Percentiles rank a stretch among this genome's conserved stretches.
These are phyloP conservation scores for Sesamia nonagrioides DNA, from an alignment of 1,140 invertebrate species.

Conservation along the genomic window DNA sequence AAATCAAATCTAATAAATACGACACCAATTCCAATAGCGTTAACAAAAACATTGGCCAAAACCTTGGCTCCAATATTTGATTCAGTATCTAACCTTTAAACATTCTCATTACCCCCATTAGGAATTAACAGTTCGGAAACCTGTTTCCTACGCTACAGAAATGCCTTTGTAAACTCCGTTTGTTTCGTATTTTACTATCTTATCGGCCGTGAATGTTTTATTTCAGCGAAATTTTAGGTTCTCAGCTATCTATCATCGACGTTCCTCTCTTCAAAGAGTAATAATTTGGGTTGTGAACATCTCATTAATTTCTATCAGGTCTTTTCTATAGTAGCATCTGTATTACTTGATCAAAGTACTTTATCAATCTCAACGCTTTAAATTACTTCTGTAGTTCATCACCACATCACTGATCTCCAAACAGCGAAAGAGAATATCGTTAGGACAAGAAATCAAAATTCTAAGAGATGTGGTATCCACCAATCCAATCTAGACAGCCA, in stretches of 20 bases:
- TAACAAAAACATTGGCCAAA: not conserved
- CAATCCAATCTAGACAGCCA: no score
- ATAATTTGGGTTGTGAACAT: not conserved
- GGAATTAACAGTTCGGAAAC: constrained; percentile 45
- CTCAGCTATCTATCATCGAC: not conserved
- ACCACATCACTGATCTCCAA: no score
- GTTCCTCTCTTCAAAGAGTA: not conserved
- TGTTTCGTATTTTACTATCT: constrained; percentile 18
- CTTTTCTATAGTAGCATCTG: not conserved
- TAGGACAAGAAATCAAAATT: no score
- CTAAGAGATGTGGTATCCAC: no score
- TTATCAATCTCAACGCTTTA: not conserved
- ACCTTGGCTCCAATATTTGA: constrained; percentile 24
- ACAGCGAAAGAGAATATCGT: no score
- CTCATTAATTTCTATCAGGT: not conserved
- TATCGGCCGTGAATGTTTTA: not conserved
- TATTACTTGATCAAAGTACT: not conserved
- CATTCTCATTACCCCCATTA: constrained; percentile 29
- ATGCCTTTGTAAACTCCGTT: constrained; percentile 32
- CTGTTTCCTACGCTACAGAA: constrained; percentile 27
- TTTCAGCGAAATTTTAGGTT: not conserved
- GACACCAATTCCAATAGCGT: not conserved
- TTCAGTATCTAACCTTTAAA: constrained; percentile 30
- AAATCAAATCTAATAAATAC: not conserved
- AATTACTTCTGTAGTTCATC: no score